These are phyloP conservation scores for Lottia scabra DNA, from an alignment of 2,888 invertebrate genomes.

Conservation along the genomic window DNA sequence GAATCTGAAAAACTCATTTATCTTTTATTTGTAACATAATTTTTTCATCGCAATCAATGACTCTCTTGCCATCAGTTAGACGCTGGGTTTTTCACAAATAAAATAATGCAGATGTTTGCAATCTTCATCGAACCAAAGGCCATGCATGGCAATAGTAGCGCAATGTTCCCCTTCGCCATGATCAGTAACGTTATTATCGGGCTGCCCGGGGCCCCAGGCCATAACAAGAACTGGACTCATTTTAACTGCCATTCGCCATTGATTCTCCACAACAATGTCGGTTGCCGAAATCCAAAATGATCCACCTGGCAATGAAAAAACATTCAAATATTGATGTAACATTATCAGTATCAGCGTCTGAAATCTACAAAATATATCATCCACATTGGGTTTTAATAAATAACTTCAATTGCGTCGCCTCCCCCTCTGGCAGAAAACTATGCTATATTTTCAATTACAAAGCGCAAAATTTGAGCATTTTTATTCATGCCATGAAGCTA, in stretches of 20 bases:
- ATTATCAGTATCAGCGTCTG: background rate
- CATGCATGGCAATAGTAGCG: background rate
- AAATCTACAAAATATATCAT: too few species aligned
- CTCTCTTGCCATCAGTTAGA: background rate
- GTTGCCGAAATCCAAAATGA: background rate
- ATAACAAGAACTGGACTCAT: background rate
- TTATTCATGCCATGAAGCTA: too few species aligned
- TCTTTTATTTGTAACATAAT: too few species aligned
- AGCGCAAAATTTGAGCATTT: too few species aligned
- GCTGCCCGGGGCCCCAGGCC: background rate
- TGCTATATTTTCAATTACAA: too few species aligned
- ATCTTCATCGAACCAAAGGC: background rate
- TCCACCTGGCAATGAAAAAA: background rate
- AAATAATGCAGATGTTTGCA: background rate
- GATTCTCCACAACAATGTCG: background rate
- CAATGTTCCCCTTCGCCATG: background rate
- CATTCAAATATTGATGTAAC: background rate
- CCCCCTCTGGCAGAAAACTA: too few species aligned
- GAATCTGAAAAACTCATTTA: too few species aligned
- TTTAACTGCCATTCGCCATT: background rate
- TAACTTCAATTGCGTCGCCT: too few species aligned
- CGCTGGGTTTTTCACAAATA: background rate
- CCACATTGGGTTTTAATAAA: too few species aligned
- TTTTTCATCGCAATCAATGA: too few species aligned
- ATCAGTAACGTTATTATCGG: background rate